Evolutionary conservation across 2,888 invertebrate species (phyloP).

Genomic region (Andrena hattorfiana): DNA sequence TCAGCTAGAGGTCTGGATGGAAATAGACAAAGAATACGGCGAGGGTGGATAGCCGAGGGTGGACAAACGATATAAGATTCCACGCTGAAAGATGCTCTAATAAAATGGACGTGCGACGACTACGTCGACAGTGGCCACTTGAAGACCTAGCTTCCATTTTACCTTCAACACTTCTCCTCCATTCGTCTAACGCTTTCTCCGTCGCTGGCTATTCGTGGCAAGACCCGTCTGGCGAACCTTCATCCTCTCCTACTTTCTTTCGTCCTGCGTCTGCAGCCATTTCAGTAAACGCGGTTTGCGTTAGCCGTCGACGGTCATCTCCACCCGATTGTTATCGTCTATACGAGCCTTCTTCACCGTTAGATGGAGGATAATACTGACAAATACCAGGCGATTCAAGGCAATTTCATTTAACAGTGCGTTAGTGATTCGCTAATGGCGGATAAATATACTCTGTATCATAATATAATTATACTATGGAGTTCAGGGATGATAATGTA

Average conservation of each 20-base stretch:
- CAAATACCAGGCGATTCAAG: neutral
- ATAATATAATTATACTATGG: neutral
- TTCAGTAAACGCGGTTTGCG: conserved; percentile 74
- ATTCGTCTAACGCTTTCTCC: conserved; percentile 55
- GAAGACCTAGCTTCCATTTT: conserved; percentile 73
- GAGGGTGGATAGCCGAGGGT: conserved; percentile 73
- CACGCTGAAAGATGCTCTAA: conserved; percentile 81
- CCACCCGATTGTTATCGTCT: conserved; percentile 51
- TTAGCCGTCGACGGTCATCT: conserved; percentile 60
- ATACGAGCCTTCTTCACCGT: conserved; percentile 22
- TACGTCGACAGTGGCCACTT: conserved; percentile 74
- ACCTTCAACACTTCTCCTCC: conserved; percentile 65
- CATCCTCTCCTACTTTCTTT: conserved; percentile 38
- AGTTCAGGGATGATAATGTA: neutral
- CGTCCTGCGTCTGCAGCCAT: conserved; percentile 62
- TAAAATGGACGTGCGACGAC: conserved; percentile 80
- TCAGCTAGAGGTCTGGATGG: conserved; percentile 31
- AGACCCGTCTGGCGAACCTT: conserved; percentile 51
- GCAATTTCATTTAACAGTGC: neutral
- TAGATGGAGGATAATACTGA: neutral
- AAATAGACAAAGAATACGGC: conserved; percentile 44
- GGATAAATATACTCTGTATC: neutral
- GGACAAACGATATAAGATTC: conserved; percentile 82
- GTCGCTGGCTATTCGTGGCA: conserved; percentile 40
- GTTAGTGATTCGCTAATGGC: neutral